Base-by-base conservation (phyloP, 1,140 invertebrate genomes). In the Babylonia areolata region DNA sequence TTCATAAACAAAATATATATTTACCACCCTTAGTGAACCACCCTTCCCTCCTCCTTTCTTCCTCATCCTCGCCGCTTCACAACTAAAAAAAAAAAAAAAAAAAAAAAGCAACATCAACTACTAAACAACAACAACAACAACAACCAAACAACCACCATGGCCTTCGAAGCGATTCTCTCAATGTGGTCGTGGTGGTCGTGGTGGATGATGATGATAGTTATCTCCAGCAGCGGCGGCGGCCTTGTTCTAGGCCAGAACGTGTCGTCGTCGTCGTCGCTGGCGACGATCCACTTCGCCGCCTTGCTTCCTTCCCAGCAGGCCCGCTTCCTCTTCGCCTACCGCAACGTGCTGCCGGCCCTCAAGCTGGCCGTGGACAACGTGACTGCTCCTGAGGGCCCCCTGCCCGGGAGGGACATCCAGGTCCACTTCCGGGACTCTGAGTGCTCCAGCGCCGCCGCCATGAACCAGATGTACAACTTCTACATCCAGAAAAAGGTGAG, bases 401-500 rank as follows among this genome's bases (percentile, higher is more conserved):
- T 90, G 23, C 77, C 79, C 0, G 82, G 84, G 9, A 64, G 85
- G 11, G 88, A 87, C 31, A 85, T 93, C 12, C 69, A 85, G 12
- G 90, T 93, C 6, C 84, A 88, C 46, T 91, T 89, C 83, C 77
- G 85, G 6, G 90, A 93, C 85, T 91, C 91, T 0, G 87, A 91
- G 28, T 93, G 92, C 79, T 87, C 85, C 33, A 86, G 89, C 17
- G 88, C 89, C 1, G n/a, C 77, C 31, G 89, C 90, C 1, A 92
- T 91, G 77, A 92, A 92, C 31, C 87, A 91, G 37, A 92, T 92
- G 12, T 91, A 93, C 33, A 89, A 91, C 17, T 91, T 90, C 69
- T 92, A 90, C 88, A 86, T 92, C 3, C 42, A 87, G 42, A 87
- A 86, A 20, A 82, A 90, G 75, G 89, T 91, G 15, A 97, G 98